A percentile compares a stretch with the other conserved stretches of the same genome.
These are phyloP conservation scores for Barypeithes pellucidus DNA, from an alignment of 2,888 invertebrate genomes.

Conservation along the genomic window DNA sequence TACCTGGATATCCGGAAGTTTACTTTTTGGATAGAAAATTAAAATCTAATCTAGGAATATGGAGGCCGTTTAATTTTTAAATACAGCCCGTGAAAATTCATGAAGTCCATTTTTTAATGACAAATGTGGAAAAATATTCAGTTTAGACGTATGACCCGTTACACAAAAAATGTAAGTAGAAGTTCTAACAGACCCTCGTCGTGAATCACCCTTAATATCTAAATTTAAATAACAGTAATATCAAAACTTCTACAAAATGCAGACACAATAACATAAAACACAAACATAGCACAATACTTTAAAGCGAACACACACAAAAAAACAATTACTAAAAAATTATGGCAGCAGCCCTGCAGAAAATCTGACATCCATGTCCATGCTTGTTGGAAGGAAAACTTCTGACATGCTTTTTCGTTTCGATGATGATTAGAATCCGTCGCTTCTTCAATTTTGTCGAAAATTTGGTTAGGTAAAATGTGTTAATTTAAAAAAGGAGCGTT, in stretches of 20 bases:
- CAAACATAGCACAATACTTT: slow-evolving; percentile 41
- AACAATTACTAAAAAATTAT: slow-evolving; percentile 36
- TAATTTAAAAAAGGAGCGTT: slow-evolving; percentile 21
- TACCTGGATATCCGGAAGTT: too few species aligned
- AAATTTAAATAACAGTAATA: neutral
- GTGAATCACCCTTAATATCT: too few species aligned
- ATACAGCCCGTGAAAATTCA: too few species aligned
- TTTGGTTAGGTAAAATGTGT: slow-evolving; percentile 29
- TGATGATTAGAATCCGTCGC: slow-evolving; percentile 32
- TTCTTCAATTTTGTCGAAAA: slow-evolving; percentile 24
- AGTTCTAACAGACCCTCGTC: too few species aligned
- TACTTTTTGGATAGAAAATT: too few species aligned
- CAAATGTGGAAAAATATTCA: too few species aligned
- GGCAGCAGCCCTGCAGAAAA: slow-evolving; percentile 53
- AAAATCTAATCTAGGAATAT: too few species aligned
- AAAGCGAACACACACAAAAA: slow-evolving; percentile 49
- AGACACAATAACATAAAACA: slow-evolving; percentile 38
- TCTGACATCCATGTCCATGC: slow-evolving; percentile 52
- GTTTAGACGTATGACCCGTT: too few species aligned
- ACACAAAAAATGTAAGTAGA: too few species aligned
- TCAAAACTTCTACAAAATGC: slow-evolving; percentile 39
- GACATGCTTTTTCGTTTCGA: slow-evolving; percentile 42
- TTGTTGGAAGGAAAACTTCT: slow-evolving; percentile 37
- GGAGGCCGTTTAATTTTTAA: too few species aligned
- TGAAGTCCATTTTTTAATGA: too few species aligned